Evolutionary conservation across 2,888 invertebrate species (phyloP).

Genomic region (Lasioglossum calceatum): DNA sequence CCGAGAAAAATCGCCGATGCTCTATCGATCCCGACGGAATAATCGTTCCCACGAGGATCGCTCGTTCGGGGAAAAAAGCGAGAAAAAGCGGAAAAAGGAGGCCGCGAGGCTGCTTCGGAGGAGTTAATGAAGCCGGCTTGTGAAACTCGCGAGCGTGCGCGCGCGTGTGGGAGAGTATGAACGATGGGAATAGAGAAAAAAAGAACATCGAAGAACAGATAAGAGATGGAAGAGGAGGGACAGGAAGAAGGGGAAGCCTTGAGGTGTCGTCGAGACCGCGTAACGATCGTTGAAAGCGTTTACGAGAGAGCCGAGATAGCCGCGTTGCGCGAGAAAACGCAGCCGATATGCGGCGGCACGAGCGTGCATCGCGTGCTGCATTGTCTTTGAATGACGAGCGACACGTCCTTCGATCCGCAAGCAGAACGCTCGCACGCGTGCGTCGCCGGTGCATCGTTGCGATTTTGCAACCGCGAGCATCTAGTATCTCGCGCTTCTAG

Average conservation of each 20-base stretch:
- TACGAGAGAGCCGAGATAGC: conserved; percentile 20
- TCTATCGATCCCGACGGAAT: background rate
- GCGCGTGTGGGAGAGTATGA: background rate
- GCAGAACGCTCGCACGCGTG: conserved; percentile 19
- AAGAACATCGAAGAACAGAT: background rate
- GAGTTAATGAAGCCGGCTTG: conserved; percentile 36
- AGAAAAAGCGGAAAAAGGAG: conserved; percentile 40
- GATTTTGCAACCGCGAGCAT: background rate
- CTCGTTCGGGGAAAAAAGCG: background rate
- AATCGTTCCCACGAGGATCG: background rate
- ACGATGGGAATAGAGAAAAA: conserved; percentile 20
- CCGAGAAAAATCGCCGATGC: background rate
- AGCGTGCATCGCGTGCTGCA: conserved; percentile 49
- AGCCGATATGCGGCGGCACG: conserved; percentile 34
- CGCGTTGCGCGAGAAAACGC: conserved; percentile 50
- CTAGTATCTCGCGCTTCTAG: background rate
- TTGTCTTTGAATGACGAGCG: conserved; percentile 64
- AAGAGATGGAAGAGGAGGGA: conserved; percentile 16
- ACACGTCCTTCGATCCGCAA: conserved; percentile 61
- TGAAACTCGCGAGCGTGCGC: conserved; percentile 4
- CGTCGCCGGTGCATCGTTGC: background rate
- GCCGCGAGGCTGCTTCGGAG: conserved; percentile 20
- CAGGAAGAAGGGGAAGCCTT: conserved; percentile 46
- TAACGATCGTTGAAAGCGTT: conserved; percentile 55
- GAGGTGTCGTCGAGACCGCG: conserved; percentile 59